Evolutionary conservation across 53 echinoderm and acorn worm genomes (phyloP), one percentile per base, ranked within the genome.

Genomic region (Crossaster papposus): DNA sequence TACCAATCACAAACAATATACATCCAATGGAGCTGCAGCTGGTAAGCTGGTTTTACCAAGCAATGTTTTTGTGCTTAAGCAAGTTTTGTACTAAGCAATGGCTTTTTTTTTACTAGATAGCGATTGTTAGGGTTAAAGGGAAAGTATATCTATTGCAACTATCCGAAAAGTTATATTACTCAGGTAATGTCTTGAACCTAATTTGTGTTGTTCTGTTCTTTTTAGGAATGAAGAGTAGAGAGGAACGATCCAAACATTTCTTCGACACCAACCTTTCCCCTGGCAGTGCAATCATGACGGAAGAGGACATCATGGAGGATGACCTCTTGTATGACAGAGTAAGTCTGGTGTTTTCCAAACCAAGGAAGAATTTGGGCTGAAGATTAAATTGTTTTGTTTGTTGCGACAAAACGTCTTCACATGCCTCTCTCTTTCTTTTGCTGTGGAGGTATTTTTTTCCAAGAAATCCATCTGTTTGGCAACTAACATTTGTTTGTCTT

Each of bases 241-340:
- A 97, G 68, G 97, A 97, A 78, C 68, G 97, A 77, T 92, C 97
- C 3, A 95, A 94, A 80, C 95, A 97, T 80, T 97, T 95, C 88
- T 96, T 97, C 90, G 97, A 95, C 64, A 93, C 90, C 4, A 92
- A 94, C 75, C 87, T 94, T 44, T 85, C 94, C 15, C 88, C 91
- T 54, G 90, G 93, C 54, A 95, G 95, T 90, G 95, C 97, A 86
- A 94, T 97, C 73, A 97, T 97, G 97, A 95, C 95, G 30, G 97
- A 95, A 70, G 95, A 97, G 77, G 94, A 97, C 53, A 85, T 90
- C 17, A 88, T 95, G 87, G 97, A 97, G 64, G 95, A 97, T 88
- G 97, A 96, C 54, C 62, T 95, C 68, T 82, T 97, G 54, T 97
- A 96, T 88, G 97, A 97, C 72, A 91, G 94, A 90, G 97, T 97